Evolutionary conservation across 2,113 vertebrate species (phyloP), one percentile per base, ranked within the genome.

Genomic region (Myocastor coypus): DNA sequence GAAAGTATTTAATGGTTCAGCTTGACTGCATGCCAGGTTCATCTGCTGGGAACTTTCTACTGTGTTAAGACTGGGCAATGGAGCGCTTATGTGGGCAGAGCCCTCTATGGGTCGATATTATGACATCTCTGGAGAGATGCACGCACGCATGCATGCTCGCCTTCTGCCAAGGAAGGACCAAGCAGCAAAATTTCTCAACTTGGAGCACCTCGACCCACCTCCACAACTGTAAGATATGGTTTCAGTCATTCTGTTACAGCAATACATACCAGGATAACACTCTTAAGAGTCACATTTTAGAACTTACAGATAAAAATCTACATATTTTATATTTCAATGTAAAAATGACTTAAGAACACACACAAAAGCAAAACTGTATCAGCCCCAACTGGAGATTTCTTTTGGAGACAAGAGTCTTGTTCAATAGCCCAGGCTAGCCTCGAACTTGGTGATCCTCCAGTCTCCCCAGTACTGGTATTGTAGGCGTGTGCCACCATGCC

Each of bases 361-460:
- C 80, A 78, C 50, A 94, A 95, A 98, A 93, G 80, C 30, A 97
- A 75, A 63, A 40, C 52, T 46, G 13, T 86, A 82, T 89, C 34
- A 61, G 63, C 37, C 95, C 95, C 92, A 93, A 89, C 22, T 34
- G 59, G 82, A 92, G 37, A 24, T n/a, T n/a, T 69, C 17, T 69
- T 69, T 69, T n/a, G 34, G 34, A 69, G 68, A 69, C 34, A 69
- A 69, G 14, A 68, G 34, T 69, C 66, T 69, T 69, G 66, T 1
- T 28, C 26, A 26, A 24, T 63, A 63, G 68, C 34, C 34, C 17
- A 69, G 34, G 68, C 17, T 69, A 34, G 34, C 68, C 68, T 69
- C 17, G 7, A 69, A 69, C 17, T 20, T 34, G 34, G 32, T n/a
- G 68, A 69, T 69, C 34, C 34, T 69, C 68, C 34, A 37, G 68